These are phyloP conservation scores for Brachypodius melanocephalos DNA, from an alignment of 2,113 vertebrate genomes.

Conservation along the genomic window DNA sequence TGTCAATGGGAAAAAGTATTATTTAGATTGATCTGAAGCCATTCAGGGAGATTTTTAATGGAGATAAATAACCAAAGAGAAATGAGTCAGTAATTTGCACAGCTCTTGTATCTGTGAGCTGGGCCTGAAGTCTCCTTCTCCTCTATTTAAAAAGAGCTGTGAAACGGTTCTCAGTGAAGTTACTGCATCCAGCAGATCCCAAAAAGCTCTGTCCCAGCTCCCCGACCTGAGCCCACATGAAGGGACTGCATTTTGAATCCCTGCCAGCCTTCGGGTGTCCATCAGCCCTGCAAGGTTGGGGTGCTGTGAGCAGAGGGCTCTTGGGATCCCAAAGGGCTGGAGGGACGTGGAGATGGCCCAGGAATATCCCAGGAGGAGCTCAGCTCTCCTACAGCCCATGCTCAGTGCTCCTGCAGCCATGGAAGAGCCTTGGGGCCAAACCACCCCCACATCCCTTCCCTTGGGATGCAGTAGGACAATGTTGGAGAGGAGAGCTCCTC, in stretches of 20 bases:
- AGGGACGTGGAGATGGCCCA: fast-evolving
- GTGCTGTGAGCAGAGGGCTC: neutral
- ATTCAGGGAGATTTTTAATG: neutral
- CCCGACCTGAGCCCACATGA: neutral
- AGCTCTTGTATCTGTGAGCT: neutral
- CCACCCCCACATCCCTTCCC: fast-evolving
- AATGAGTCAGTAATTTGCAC: neutral
- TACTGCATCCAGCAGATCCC: neutral
- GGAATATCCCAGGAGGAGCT: neutral
- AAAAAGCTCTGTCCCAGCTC: neutral
- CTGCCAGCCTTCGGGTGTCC: neutral
- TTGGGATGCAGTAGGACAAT: neutral
- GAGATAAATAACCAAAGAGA: neutral
- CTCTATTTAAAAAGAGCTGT: neutral
- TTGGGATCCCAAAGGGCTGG: fast-evolving
- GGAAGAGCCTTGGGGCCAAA: neutral
- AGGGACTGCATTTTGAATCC: neutral
- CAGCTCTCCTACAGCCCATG: neutral
- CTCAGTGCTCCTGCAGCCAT: neutral
- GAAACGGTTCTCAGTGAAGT: neutral
- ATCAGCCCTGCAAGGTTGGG: fast-evolving
- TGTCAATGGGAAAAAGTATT: neutral
- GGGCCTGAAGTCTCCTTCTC: neutral
- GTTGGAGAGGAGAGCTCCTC: neutral
- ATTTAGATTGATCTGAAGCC: neutral